Evolutionary conservation across 1,140 invertebrate genomes (phyloP).

Genomic region (Steinernema khuongi): DNA sequence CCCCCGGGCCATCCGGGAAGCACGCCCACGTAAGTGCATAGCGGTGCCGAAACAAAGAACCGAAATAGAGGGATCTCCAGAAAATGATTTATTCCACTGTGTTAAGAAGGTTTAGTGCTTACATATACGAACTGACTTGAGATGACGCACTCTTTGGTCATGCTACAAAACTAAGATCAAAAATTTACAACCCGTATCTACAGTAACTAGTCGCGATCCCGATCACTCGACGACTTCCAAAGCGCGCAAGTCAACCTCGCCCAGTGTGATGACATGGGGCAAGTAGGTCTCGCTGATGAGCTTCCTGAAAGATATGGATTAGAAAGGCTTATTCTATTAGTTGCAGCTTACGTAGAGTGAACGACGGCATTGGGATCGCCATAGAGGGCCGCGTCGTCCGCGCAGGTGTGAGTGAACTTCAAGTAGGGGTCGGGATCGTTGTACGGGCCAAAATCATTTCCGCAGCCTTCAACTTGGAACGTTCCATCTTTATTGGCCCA

Average conservation of each 20-base stretch:
- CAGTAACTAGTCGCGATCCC: not conserved
- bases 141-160: slow-evolving; percentile 2
- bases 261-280: not conserved
- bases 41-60: no score
- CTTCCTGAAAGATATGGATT: not conserved
- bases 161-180: not conserved
- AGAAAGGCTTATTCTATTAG: not conserved
- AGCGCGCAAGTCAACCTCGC: not conserved
- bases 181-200: not conserved
- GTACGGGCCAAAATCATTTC: not conserved
- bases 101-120: not conserved
- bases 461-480: slow-evolving; percentile 1
- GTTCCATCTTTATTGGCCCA: not conserved
- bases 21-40: no score
- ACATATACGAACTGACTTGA: not conserved
- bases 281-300: not conserved
- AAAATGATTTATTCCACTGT: no score
- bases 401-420: not conserved
- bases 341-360: not conserved
- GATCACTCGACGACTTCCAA: not conserved
- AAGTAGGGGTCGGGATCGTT: slow-evolving; percentile 5
- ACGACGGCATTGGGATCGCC: not conserved
- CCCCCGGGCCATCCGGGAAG: no score
- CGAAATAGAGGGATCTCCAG: no score
- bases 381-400: not conserved